Evolutionary conservation across 1,140 invertebrate genomes (phyloP).

Genomic region (Nymphalis io): DNA sequence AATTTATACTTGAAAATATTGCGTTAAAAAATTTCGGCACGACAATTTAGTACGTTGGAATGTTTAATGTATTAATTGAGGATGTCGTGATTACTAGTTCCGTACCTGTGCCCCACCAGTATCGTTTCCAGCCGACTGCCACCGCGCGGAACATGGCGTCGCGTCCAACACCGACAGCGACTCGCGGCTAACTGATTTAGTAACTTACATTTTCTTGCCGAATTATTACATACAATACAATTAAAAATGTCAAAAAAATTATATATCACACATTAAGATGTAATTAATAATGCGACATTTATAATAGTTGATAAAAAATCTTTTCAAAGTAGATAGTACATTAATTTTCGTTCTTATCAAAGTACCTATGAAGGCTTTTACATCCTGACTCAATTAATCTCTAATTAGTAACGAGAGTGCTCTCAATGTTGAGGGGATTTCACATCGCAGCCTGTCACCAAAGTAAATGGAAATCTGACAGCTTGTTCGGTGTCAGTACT

Average conservation of each 20-base stretch:
- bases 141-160: slow-evolving; percentile 74
- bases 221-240: background rate
- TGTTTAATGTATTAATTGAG: slow-evolving; percentile 55
- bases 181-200: slow-evolving; percentile 64
- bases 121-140: slow-evolving; percentile 74
- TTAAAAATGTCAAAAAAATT: slow-evolving; percentile 2
- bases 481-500: slow-evolving; percentile 53
- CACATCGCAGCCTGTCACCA: slow-evolving; percentile 66
- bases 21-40: background rate
- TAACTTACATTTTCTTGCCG: slow-evolving; percentile 9
- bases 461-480: slow-evolving; percentile 74
- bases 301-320: background rate
- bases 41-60: slow-evolving; percentile 21
- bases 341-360: slow-evolving; percentile 5
- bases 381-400: slow-evolving; percentile 72
- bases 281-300: background rate
- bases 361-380: slow-evolving; percentile 54
- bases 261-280: slow-evolving; percentile 2
- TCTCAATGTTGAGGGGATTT: slow-evolving; percentile 71
- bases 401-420: slow-evolving; percentile 76
- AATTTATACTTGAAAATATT: background rate
- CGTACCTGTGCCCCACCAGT: slow-evolving; percentile 80
- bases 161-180: slow-evolving; percentile 62
- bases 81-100: slow-evolving; percentile 63
- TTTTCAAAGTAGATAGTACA: background rate